phyloP scores from a whole-genome alignment of 2,888 invertebrate species.

The Atethmia centrago region DNA sequence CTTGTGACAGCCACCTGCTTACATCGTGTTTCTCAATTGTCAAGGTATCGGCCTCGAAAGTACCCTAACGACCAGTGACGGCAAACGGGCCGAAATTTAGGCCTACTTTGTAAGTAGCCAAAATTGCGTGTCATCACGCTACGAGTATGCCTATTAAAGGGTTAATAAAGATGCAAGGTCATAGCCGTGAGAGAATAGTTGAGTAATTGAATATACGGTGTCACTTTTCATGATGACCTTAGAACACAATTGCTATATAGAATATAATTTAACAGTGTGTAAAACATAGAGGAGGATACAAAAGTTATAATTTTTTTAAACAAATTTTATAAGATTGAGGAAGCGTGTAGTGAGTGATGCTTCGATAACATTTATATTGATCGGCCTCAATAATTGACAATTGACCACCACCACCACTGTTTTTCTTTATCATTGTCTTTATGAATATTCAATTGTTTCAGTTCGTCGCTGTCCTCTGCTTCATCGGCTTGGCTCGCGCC shows the following conservation, averaged over 20 bases:
- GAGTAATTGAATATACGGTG: conserved; percentile 6
- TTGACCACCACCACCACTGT: too few species aligned
- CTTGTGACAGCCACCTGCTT: conserved; percentile 50
- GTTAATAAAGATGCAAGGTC: conserved; percentile 23
- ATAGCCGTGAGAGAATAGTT: conserved; percentile 22
- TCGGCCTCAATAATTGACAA: too few species aligned
- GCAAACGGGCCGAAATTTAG: conserved; percentile 34
- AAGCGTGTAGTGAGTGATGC: too few species aligned
- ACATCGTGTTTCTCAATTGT: conserved; percentile 53
- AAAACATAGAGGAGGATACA: too few species aligned
- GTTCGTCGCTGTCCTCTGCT: conserved; percentile 75
- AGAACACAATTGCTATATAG: not conserved
- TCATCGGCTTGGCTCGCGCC: conserved; percentile 75
- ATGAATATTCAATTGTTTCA: conserved; percentile 63
- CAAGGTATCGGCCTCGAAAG: conserved; percentile 59
- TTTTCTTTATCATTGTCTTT: not conserved
- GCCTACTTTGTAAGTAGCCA: conserved; percentile 25
- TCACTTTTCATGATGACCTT: not conserved
- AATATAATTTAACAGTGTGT: too few species aligned
- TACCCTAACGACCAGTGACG: conserved; percentile 38
- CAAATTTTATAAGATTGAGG: too few species aligned
- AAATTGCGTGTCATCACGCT: conserved; percentile 37
- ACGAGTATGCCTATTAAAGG: conserved; percentile 5
- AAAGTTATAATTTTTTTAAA: too few species aligned
- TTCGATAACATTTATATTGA: too few species aligned